Evolutionary conservation across 2,113 vertebrate species (phyloP).

Genomic region (Capricornis sumatraensis): DNA sequence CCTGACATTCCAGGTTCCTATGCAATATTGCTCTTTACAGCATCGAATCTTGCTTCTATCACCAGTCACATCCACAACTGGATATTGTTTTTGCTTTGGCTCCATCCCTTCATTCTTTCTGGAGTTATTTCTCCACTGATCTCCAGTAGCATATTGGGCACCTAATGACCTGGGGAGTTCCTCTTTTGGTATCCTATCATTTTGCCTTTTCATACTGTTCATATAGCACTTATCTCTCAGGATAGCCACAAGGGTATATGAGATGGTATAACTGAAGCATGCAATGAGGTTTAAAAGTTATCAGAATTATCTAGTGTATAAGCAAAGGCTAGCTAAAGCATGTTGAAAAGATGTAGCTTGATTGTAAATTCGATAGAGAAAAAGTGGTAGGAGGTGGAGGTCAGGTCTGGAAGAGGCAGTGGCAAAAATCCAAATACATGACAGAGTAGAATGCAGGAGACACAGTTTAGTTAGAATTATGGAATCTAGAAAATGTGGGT

Average conservation of each 20-base stretch:
- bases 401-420: background rate
- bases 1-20: no score
- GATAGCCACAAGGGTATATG: background rate
- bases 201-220: no score
- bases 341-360: background rate
- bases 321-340: background rate
- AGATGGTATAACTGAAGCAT: background rate
- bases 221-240: background rate
- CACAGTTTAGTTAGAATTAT: background rate
- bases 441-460: background rate
- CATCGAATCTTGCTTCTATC: no score
- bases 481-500: background rate
- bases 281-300: background rate
- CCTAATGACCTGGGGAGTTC: no score
- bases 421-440: background rate
- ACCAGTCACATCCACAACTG: no score
- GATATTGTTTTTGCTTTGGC: no score
- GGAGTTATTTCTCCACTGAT: no score
- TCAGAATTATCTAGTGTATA: background rate
- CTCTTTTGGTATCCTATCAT: no score
- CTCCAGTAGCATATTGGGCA: no score
- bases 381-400: background rate
- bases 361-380: background rate
- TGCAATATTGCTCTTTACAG: no score
- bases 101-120: no score